phyloP scores from a whole-genome alignment of 2,888 invertebrate genomes.

The Plagodis pulveraria region DNA sequence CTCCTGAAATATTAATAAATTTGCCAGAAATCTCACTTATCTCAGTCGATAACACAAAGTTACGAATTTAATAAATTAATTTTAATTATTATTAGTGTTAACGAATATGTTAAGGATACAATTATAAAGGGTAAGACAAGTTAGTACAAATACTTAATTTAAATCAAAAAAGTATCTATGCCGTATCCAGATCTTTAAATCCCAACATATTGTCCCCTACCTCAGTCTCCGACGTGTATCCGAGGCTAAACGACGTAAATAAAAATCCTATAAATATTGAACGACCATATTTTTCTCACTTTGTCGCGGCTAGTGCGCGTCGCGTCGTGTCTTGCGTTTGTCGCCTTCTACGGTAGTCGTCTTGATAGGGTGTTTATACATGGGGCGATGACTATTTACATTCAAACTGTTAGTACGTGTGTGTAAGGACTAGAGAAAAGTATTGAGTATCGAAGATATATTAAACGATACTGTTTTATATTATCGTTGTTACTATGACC shows the following conservation, averaged over 20 bases:
- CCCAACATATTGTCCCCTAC: slow-evolving; percentile 51
- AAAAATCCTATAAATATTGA: slow-evolving; percentile 84
- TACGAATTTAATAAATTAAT: too few species aligned
- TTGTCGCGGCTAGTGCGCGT: slow-evolving; percentile 68
- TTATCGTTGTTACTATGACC: background rate
- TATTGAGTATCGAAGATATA: background rate
- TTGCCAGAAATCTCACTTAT: too few species aligned
- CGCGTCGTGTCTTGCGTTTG: slow-evolving; percentile 59
- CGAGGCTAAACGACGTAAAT: slow-evolving; percentile 79
- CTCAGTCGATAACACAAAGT: too few species aligned
- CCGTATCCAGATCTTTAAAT: slow-evolving; percentile 47
- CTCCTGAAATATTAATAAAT: too few species aligned
- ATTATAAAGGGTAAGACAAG: too few species aligned
- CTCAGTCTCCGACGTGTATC: slow-evolving; percentile 60
- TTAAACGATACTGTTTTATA: background rate
- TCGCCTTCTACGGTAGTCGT: slow-evolving; percentile 51
- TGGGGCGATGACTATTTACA: slow-evolving; percentile 16
- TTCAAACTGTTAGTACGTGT: background rate
- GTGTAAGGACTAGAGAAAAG: background rate
- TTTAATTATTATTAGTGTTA: too few species aligned
- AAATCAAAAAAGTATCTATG: slow-evolving; percentile 1
- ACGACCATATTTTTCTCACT: slow-evolving; percentile 83
- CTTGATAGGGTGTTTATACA: slow-evolving; percentile 42
- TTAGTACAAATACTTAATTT: too few species aligned
- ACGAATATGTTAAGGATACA: too few species aligned